These are phyloP conservation scores for Bombus waltoni DNA, from an alignment of 1,140 invertebrate genomes.

Conservation along the genomic window DNA sequence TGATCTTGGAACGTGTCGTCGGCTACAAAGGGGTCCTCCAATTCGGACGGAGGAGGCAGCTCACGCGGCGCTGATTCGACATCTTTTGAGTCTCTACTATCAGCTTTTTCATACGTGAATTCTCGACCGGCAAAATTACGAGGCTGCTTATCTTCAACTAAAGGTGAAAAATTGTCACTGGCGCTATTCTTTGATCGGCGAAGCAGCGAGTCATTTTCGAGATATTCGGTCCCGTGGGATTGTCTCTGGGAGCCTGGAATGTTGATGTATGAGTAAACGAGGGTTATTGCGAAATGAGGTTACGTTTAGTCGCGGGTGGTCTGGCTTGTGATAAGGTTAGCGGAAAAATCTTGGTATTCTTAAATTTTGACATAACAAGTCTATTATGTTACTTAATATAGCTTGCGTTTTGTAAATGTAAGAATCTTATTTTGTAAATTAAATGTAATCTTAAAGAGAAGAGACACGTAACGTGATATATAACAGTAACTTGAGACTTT, in stretches of 20 bases:
- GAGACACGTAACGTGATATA: no score
- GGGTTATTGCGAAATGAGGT: background rate
- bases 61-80: slow-evolving; percentile 40
- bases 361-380: no score
- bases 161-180: slow-evolving; percentile 20
- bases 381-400: no score
- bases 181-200: background rate
- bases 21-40: slow-evolving; percentile 57
- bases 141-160: slow-evolving; percentile 11
- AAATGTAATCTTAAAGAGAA: no score
- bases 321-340: background rate
- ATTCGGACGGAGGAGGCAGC: slow-evolving; percentile 28
- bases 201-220: background rate
- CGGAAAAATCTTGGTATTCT: background rate
- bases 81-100: slow-evolving; percentile 9
- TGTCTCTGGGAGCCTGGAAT: slow-evolving; percentile 43
- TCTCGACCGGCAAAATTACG: background rate
- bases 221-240: background rate
- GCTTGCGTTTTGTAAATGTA: no score
- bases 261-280: background rate
- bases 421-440: no score
- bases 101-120: slow-evolving; percentile 38
- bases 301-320: no score
- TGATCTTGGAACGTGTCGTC: slow-evolving; percentile 71
- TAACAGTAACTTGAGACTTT: no score